Evolutionary conservation across 2,797 vertebrate genomes (phyloP), one percentile per base, ranked within the genome.

Genomic region (Urosaurus nigricauda): DNA sequence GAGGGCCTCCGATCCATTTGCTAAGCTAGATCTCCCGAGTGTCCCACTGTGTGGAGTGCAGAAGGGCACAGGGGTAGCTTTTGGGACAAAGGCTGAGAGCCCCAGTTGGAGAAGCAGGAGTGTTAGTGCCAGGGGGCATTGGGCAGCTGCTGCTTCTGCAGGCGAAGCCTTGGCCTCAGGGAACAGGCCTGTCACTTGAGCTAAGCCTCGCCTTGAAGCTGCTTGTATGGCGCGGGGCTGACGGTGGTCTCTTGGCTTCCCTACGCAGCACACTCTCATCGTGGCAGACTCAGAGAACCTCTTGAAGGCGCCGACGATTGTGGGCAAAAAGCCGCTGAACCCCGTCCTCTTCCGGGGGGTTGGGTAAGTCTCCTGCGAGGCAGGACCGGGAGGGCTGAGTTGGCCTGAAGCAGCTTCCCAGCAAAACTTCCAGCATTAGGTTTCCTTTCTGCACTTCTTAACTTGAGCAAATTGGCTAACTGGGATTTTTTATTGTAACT

Each of bases 281-380:
- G 99, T 99, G 0, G 98, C 98, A 0, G 98, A 98, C 86, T 95
- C 98, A 0, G 98, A 98, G 92, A 98, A 98, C 91, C 97, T 99
- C 40, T 97, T 99, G 91, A 99, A 99, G 96, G 98, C 98, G n/a
- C 98, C 98, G 0, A 99, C 98, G 74, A 99, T 99, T 5, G 98
- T 99, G n/a, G 99, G 98, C 63, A 98, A 97, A 29, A 97, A 97
- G 3, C 96, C 97, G 0, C 97, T 97, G 56, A 99, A 98, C 88
- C 98, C 99, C 56, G 96, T 99, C 92, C 96, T 99, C 53, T 99
- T 99, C 95, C 98, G 98, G 92, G 99, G 99, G 83, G 98, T 99
- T 16, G 99, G 99, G 99, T 99, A 95, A 97, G 98, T 86, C 14
- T 51, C 47, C 1, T 1, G n/a, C 2, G 26, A 37, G 37, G n/a